Base-by-base conservation (phyloP, 2,888 invertebrate species). In the Drosophila rubida region DNA sequence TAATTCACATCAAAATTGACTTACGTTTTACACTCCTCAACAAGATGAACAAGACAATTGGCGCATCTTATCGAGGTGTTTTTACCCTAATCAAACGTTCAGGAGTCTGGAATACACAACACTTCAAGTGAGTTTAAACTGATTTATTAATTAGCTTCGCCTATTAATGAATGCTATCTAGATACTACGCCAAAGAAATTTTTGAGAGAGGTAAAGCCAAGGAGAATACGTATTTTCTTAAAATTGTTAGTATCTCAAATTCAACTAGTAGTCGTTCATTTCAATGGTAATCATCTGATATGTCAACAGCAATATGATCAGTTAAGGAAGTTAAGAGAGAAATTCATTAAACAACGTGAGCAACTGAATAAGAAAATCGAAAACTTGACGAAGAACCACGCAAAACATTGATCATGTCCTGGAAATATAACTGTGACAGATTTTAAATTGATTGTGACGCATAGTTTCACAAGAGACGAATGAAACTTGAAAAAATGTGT, bases 211-310 rank as follows among this genome's bases (percentile, higher is more conserved):
- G 76, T n/a, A 54, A 55, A 16, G 53, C 73, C 0, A 70, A 58
- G 23, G 78, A 78, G 42, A 78, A 80, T 32, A 50, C 71, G 0
- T 58, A 69, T 50, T 77, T 70, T 41, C n/a, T 68, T 9, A 72
- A 74, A 67, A 54, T 75, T 54, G 87, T 88, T 44, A 0, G 64
- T n/a, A 22, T 30, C 16, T 7, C 5, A 42, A 16, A 25, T 48
- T 1, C 1, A 27, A 6, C 1, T 19, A 11, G 13, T 19, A 2
- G 23, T 13, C 11, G 0, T 14, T 3, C 11, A 42, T 3, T 16
- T 30, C 19, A n/a, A 9, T 22, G 2, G 3, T 37, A 0, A 6
- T 22, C 0, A 27, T 41, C 8, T 16, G 9, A 13, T 7, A 7
- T 44, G 7, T 16, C 8, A 2, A 1, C 9, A 69, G 69, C 46